These are phyloP conservation scores for Pantherophis alleghaniensis DNA, from an alignment of 2,797 vertebrate genomes.

Conservation along the genomic window DNA sequence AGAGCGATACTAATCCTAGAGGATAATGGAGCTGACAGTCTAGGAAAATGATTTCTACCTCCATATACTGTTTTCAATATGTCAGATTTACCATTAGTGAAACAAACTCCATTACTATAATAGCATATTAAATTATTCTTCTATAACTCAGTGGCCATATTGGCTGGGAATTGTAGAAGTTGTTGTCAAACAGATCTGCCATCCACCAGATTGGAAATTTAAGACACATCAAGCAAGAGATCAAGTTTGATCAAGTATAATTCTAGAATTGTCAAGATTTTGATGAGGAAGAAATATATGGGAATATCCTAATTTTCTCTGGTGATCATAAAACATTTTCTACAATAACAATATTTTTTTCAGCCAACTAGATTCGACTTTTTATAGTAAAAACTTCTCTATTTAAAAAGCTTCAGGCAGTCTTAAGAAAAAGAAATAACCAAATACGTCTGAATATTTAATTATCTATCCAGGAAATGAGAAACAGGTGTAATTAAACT, in stretches of 20 bases:
- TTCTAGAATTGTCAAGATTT: conserved; percentile 28
- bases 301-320: conserved; percentile 35
- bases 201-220: neutral
- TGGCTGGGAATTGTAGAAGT: neutral
- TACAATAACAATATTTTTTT: conserved; percentile 8
- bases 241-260: neutral
- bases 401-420: conserved; percentile 64
- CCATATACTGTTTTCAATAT: neutral
- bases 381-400: conserved; percentile 46
- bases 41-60: neutral
- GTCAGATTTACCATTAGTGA: neutral
- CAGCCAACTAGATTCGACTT: conserved; percentile 44
- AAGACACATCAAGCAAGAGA: neutral
- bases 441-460: conserved; percentile 77
- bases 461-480: conserved; percentile 76
- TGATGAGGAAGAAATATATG: conserved; percentile 13
- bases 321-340: conserved; percentile 17
- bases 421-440: conserved; percentile 71
- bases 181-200: neutral
- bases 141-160: neutral
- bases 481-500: conserved; percentile 83
- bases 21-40: neutral
- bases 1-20: neutral
- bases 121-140: neutral
- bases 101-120: neutral